Evolutionary conservation across 2,888 invertebrate genomes (phyloP), one percentile per base, ranked within the genome.

Genomic region (Diarsia rubi): DNA sequence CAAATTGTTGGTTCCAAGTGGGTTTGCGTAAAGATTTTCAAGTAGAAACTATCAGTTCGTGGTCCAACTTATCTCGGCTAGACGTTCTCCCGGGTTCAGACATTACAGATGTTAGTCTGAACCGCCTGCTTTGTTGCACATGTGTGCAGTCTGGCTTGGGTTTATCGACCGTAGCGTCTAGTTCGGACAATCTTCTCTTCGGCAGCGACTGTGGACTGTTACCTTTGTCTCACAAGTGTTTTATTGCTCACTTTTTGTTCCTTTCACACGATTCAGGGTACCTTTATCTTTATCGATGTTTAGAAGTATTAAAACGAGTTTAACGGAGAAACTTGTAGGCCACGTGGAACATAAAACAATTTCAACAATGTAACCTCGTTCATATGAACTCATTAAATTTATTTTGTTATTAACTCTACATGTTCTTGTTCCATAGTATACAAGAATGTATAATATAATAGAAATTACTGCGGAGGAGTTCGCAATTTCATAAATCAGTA

Each of bases 111-210:
- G 77, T 88, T 90, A 86, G 87, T 89, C 85, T 90, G 85, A 90
- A 91, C 88, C 82, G 91, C 91, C 89, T 92, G 90, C 90, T 88
- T 88, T 91, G 88, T 92, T 91, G 89, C 87, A 89, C 86, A 90
- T 89, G 87, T 90, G 88, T 81, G 89, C 79, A 78, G 90, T 87
- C 88, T 90, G 91, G 86, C 90, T 91, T 88, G 91, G 89, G 93
- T 93, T 95, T 95, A 95, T 95, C 93, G 95, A 96, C 94, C 95
- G 94, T 92, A 90, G 81, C 88, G 92, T 92, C 92, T 79, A 67
- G 90, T 91, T 90, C 85, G 85, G 85, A 88, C 85, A 83, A 86
- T 86, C 85, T 86, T 86, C 82, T 79, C 86, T 88, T 79, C 81
- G 68, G 37, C 70, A 74, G 62, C 66, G 64, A 72, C 54, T 86